Evolutionary conservation across 2,797 vertebrate species (phyloP).

Genomic region (Remorina albescens): DNA sequence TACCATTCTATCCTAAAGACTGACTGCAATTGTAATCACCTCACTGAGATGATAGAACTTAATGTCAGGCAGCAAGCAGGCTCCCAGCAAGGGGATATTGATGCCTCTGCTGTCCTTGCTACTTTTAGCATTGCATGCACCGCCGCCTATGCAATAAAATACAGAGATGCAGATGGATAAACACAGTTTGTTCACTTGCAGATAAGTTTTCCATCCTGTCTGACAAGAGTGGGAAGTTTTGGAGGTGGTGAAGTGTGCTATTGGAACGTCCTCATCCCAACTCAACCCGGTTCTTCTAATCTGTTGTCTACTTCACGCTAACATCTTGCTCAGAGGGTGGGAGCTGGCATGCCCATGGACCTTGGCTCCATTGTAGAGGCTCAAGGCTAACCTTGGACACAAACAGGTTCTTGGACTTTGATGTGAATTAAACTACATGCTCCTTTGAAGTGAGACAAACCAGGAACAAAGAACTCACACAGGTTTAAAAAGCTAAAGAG

Average conservation of each 20-base stretch:
- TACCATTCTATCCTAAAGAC: not conserved
- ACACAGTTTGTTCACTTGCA: constrained; percentile 55
- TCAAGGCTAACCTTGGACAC: constrained; percentile 50
- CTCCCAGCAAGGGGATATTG: constrained; percentile 14
- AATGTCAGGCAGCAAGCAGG: constrained; percentile 20
- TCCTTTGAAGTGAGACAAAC: constrained; percentile 47
- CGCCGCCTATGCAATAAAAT: constrained; percentile 47
- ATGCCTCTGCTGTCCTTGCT: constrained; percentile 32
- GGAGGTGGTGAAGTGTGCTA: constrained; percentile 22
- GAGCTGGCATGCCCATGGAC: not conserved
- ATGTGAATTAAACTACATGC: constrained; percentile 66
- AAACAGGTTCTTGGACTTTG: constrained; percentile 58
- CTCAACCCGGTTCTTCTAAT: constrained; percentile 57
- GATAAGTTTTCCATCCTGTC: constrained; percentile 56
- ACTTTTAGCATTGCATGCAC: constrained; percentile 22
- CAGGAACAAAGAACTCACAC: constrained; percentile 21
- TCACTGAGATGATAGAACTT: constrained; percentile 8
- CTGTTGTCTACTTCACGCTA: constrained; percentile 54
- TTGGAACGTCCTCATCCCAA: constrained; percentile 53
- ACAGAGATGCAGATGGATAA: constrained; percentile 43
- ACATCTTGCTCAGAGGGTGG: constrained; percentile 50
- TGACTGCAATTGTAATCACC: constrained; percentile 8
- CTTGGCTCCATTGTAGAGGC: constrained; percentile 22
- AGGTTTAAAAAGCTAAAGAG: constrained; percentile 27
- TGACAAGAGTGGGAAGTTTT: constrained; percentile 32